Conservation (phyloP, 2,888 invertebrate species). For the Nemotelus pantherinus region DNA sequence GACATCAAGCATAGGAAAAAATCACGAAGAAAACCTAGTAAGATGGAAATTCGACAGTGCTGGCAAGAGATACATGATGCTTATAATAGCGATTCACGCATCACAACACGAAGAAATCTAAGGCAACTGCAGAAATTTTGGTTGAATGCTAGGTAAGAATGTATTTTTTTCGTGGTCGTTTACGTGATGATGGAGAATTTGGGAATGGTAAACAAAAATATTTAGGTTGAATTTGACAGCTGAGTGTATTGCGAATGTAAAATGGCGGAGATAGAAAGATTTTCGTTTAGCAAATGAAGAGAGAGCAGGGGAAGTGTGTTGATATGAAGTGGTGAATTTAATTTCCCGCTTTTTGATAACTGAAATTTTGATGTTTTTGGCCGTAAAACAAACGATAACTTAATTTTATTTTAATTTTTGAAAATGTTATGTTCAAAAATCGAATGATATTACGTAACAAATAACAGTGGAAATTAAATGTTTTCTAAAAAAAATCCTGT, state of each 20-base stretch:
- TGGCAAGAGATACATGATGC: constrained; percentile 62
- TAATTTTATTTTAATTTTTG: no score
- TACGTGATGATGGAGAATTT: background rate
- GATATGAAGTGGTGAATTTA: no score
- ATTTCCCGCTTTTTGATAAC: no score
- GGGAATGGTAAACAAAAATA: constrained; percentile 23
- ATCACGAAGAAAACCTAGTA: constrained; percentile 55
- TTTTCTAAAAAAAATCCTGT: no score
- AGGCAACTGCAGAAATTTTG: constrained; percentile 65
- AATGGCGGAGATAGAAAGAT: constrained; percentile 23
- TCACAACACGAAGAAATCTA: constrained; percentile 60
- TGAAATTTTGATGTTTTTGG: no score
- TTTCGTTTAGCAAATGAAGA: background rate
- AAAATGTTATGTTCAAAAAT: no score
- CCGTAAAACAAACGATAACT: no score
- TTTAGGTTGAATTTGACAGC: constrained; percentile 6
- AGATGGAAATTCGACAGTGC: constrained; percentile 61
- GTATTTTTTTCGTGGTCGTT: background rate
- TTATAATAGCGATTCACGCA: constrained; percentile 61
- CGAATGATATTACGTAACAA: no score
- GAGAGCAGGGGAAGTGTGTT: no score
- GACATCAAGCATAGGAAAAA: constrained; percentile 64
- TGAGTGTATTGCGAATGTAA: background rate
- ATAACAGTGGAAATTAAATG: no score
- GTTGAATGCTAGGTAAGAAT: constrained; percentile 62